phyloP scores from a whole-genome alignment of 2,797 vertebrate species.

The Ptychobarbus kaznakovi region DNA sequence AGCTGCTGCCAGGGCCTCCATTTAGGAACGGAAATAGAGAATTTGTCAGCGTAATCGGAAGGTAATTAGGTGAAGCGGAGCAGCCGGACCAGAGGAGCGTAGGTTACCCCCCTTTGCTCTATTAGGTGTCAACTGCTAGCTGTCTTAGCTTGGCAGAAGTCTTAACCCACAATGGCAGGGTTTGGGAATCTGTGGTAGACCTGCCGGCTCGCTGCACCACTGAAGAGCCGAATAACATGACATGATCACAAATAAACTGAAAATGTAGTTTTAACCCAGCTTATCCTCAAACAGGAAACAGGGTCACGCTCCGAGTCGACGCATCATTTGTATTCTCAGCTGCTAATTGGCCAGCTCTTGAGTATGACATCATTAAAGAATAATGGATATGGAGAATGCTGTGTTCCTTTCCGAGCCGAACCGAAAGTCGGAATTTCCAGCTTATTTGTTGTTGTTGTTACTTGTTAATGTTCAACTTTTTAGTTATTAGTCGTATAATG shows the following conservation, averaged over 20 bases:
- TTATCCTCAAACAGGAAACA: constrained; percentile 47
- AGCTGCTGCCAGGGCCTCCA: constrained; percentile 46
- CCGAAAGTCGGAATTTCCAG: neutral
- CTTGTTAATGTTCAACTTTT: neutral
- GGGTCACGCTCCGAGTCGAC: constrained; percentile 8
- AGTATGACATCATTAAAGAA: constrained; percentile 40
- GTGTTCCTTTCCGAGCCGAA: neutral
- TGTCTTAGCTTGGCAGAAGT: constrained; percentile 57
- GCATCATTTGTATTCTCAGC: constrained; percentile 22
- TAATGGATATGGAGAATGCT: neutral
- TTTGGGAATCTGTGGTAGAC: constrained; percentile 13
- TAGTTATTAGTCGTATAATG: neutral
- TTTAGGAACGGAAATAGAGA: constrained; percentile 62
- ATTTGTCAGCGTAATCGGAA: constrained; percentile 63
- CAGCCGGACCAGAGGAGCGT: constrained; percentile 14
- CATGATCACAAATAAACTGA: constrained; percentile 25
- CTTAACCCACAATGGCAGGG: constrained; percentile 33
- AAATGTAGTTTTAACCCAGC: constrained; percentile 37
- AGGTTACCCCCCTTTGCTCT: constrained; percentile 43
- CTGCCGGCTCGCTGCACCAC: neutral
- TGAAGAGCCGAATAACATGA: neutral
- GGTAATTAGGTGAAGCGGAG: constrained; percentile 61
- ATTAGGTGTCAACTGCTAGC: constrained; percentile 63
- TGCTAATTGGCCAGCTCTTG: constrained; percentile 50
- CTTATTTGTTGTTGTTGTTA: neutral